Evolutionary conservation across 2,113 vertebrate species (phyloP).

Genomic region (Brienomyrus longianalis): DNA sequence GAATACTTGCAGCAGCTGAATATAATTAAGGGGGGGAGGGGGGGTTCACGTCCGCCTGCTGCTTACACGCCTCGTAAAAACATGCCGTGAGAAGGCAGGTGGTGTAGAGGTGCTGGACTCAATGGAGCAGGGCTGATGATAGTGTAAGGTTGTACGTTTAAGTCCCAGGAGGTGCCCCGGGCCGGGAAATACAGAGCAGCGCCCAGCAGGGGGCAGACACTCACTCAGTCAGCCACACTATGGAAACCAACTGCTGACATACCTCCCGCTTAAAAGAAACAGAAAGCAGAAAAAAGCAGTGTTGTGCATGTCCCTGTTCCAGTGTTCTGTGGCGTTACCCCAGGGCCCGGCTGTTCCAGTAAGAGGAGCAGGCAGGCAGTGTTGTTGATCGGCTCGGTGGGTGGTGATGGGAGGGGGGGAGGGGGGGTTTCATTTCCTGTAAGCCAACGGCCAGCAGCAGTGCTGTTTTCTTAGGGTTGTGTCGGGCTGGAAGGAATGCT

Average conservation of each 20-base stretch:
- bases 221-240: background rate
- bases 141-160: background rate
- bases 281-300: background rate
- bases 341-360: background rate
- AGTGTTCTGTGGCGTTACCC: background rate
- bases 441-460: background rate
- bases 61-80: background rate
- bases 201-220: background rate
- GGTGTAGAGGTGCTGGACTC: background rate
- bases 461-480: constrained; percentile 5
- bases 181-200: background rate
- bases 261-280: background rate
- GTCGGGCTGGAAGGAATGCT: background rate
- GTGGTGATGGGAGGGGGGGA: background rate
- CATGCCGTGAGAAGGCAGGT: background rate
- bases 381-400: background rate
- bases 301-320: constrained; percentile 1
- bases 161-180: background rate
- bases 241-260: background rate
- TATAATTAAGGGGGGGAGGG: background rate
- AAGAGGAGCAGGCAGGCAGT: background rate
- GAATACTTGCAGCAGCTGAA: background rate
- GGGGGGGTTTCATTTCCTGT: constrained; percentile 9
- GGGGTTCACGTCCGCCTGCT: background rate
- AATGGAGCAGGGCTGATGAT: background rate